Evolutionary conservation across 2,888 invertebrate genomes (phyloP).

Genomic region (Chymomyza amoena): DNA sequence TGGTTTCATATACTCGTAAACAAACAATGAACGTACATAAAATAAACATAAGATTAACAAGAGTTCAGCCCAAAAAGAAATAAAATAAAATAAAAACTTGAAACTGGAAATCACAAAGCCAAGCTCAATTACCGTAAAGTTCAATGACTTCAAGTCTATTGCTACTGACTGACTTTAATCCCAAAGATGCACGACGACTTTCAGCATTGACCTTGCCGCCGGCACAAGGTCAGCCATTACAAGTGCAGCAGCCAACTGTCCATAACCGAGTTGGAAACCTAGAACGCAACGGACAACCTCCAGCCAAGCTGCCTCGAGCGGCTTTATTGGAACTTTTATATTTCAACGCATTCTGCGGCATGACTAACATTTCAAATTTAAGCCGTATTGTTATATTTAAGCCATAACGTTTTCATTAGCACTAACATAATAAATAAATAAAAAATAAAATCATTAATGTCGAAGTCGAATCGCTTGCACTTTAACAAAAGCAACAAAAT

Average conservation of each 20-base stretch:
- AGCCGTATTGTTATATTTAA: not conserved
- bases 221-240: not conserved
- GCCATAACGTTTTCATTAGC: not conserved
- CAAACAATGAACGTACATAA: not conserved
- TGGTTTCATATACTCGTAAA: not conserved
- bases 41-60: not conserved
- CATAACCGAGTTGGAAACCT: not conserved
- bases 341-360: not conserved
- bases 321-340: not conserved
- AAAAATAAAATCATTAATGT: not conserved
- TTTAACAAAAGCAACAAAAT: not conserved
- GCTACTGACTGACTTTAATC: not conserved
- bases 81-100: slow-evolving; percentile 6
- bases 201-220: not conserved
- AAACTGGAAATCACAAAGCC: slow-evolving; percentile 7
- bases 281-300: not conserved
- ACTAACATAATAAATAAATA: not conserved
- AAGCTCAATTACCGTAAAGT: slow-evolving; percentile 45
- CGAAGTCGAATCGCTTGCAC: not conserved
- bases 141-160: slow-evolving; percentile 48
- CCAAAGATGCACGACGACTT: not conserved
- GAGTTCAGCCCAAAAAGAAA: slow-evolving; percentile 7
- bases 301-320: not conserved
- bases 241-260: not conserved
- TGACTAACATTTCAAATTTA: not conserved